Evolutionary conservation across 2,888 invertebrate genomes (phyloP).

Genomic region (Willowsia nigromaculata): DNA sequence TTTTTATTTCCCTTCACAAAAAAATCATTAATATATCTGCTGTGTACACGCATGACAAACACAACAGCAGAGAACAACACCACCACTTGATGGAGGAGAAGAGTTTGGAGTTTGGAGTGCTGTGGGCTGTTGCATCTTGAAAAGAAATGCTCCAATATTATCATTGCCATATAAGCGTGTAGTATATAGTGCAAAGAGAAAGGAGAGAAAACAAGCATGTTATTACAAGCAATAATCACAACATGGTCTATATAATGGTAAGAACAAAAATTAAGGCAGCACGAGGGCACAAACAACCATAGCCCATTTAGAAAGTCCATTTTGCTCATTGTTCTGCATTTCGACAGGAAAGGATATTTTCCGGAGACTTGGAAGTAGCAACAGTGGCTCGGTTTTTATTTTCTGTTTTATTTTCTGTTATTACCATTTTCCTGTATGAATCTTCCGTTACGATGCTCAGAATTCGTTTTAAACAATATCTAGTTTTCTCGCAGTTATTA

Average conservation of each 20-base stretch:
- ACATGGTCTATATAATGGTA: neutral
- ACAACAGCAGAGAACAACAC: neutral
- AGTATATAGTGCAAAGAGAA: neutral
- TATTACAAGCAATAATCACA: neutral
- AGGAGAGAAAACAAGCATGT: neutral
- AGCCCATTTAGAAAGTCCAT: slow-evolving; percentile 10
- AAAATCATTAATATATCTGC: neutral
- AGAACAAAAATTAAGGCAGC: neutral
- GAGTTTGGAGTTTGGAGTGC: too few relatives aligned
- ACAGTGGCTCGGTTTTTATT: too few relatives aligned
- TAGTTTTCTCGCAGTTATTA: neutral
- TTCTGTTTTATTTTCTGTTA: slow-evolving; percentile 32
- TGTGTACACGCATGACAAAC: neutral
- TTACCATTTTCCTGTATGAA: slow-evolving; percentile 5
- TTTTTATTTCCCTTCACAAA: neutral
- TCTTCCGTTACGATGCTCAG: neutral
- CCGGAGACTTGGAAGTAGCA: neutral
- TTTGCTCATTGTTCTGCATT: neutral
- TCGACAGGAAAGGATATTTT: neutral
- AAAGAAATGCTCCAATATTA: neutral
- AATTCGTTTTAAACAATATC: neutral
- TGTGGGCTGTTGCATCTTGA: slow-evolving; percentile 42
- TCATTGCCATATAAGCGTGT: neutral
- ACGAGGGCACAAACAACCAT: neutral
- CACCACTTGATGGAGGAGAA: slow-evolving; percentile 37